phyloP scores from a whole-genome alignment of 2,113 vertebrate genomes.

The Ptyas mucosa region DNA sequence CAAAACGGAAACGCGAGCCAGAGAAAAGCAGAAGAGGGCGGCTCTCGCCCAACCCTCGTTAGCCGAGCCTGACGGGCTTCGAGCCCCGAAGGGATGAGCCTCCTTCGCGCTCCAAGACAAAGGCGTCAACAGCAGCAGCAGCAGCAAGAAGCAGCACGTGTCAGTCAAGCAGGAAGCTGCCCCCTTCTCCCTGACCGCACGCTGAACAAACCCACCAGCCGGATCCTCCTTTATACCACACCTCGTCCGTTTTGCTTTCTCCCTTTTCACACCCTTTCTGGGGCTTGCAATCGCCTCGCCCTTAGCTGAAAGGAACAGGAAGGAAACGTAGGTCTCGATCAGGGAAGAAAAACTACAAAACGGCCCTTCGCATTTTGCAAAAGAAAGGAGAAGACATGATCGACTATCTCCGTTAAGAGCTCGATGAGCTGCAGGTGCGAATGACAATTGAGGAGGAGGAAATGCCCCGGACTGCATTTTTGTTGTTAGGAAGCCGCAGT shows the following conservation, averaged over 20 bases:
- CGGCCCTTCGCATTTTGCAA: background rate
- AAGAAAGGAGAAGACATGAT: background rate
- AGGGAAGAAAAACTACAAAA: background rate
- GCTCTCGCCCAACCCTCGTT: background rate
- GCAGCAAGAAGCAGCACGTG: conserved; percentile 1
- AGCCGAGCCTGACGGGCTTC: background rate
- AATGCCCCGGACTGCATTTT: background rate
- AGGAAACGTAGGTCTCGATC: background rate
- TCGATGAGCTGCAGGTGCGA: background rate
- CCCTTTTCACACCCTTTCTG: background rate
- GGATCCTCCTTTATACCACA: background rate
- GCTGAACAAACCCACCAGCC: background rate
- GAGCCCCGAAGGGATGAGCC: background rate
- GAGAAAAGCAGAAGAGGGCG: background rate
- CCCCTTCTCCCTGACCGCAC: background rate
- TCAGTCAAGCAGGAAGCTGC: background rate
- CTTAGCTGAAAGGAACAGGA: background rate
- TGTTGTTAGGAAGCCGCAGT: background rate
- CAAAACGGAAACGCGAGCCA: background rate
- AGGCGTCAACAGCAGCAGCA: conserved; percentile 1
- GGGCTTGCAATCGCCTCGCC: background rate
- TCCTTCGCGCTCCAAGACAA: background rate
- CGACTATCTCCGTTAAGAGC: too few relatives aligned
- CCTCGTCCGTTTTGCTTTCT: background rate
- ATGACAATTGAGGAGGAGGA: background rate